phyloP scores from a whole-genome alignment of 2,113 vertebrate genomes.

The Butorides virescens region DNA sequence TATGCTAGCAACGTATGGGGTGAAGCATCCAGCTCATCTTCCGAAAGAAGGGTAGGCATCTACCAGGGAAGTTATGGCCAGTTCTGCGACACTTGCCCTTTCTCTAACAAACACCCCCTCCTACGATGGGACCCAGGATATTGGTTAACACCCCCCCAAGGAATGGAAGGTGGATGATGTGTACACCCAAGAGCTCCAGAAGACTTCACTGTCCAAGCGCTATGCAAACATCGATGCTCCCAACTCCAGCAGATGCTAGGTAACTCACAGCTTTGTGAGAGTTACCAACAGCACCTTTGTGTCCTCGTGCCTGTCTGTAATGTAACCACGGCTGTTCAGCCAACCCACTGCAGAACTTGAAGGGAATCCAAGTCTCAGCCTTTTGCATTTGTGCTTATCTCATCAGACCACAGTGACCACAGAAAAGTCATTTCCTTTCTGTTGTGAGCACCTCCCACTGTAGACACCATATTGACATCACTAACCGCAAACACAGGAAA shows the following conservation, averaged over 20 bases:
- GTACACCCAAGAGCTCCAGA: neutral
- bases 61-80: neutral
- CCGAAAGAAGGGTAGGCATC: neutral
- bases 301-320: neutral
- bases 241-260: neutral
- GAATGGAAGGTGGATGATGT: accelerated
- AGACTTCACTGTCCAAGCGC: neutral
- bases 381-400: constrained; percentile 34
- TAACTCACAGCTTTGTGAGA: neutral
- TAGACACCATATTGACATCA: neutral
- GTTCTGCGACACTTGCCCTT: neutral
- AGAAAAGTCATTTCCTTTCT: constrained; percentile 6
- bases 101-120: neutral
- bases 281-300: neutral
- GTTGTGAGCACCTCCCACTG: neutral
- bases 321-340: neutral
- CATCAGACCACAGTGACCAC: neutral
- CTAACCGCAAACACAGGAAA: neutral
- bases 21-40: neutral
- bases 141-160: neutral
- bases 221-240: neutral
- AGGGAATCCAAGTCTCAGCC: neutral
- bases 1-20: accelerated
- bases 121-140: neutral
- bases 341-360: neutral